Base-by-base conservation (phyloP, 1,140 invertebrate genomes). In the Octopus sinensis region DNA sequence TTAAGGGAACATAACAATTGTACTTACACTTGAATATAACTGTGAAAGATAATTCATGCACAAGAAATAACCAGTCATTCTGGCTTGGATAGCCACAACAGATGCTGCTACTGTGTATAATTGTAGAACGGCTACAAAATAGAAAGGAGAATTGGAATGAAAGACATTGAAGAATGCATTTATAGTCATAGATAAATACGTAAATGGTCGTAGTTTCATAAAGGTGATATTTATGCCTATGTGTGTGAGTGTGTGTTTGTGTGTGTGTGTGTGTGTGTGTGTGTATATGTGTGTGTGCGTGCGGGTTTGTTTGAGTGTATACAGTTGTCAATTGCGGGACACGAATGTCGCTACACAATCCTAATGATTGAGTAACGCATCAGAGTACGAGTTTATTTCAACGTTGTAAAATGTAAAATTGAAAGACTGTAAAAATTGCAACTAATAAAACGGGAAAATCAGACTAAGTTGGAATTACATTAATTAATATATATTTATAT, bases 31-130 rank as follows among this genome's bases (percentile, higher is more conserved):
- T 6, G 76, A 43, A 17, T 77, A 77, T 53, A 77, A 51, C 43
- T 77, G 76, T 17, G 76, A 77, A 10, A 77, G 76, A 51, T 77
- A 77, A 53, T 77, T 77, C 76, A 77, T 77, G 23, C 76, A 77
- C 12, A 77, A 51, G 30, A 77, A 77, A 43, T 77, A 77, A 6
- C 76, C 76, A 53, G 76, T 77, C 76, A 77, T 77, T 77, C 17
- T 77, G 23, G 76, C 76, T 77, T 77, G 76, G 23, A 77, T 77
- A 0, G 76, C 76, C 52, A 77, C 76, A 0, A 77, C 76, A 13
- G 76, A 52, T 4, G 76, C 76, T 53, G 76, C 76, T 17, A 77
- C 76, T 10, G 76, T 77, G 23, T 77, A 77, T 51, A 77, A 77
- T 53, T 77, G 76, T 51, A 77, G 76, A 52, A 77, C 52, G 17